phyloP scores from a whole-genome alignment of 2,888 invertebrate genomes.

The Didymodactylos carnosus region DNA sequence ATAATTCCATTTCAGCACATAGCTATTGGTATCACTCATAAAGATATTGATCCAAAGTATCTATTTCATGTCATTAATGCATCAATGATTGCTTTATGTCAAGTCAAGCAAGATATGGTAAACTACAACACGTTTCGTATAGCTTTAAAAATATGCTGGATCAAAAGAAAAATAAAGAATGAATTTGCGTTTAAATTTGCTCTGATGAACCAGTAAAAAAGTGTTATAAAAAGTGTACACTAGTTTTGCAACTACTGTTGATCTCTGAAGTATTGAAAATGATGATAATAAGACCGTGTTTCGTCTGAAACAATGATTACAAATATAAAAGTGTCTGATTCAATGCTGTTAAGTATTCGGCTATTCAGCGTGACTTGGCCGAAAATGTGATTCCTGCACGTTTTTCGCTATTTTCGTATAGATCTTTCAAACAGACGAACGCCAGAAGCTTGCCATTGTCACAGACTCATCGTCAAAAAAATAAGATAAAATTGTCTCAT shows the following conservation, averaged over 20 bases:
- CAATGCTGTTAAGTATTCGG: too few species aligned
- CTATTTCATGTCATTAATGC: not conserved
- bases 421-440: too few species aligned
- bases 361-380: too few species aligned
- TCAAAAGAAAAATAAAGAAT: not conserved
- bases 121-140: not conserved
- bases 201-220: not conserved
- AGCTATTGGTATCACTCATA: not conserved
- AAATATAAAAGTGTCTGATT: too few species aligned
- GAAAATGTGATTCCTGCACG: too few species aligned
- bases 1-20: not conserved
- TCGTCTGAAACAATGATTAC: too few species aligned
- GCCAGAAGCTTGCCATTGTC: too few species aligned
- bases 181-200: not conserved
- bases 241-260: too few species aligned
- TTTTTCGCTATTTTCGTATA: too few species aligned
- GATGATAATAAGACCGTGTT: not conserved
- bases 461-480: too few species aligned
- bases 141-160: not conserved
- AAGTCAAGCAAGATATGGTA: not conserved
- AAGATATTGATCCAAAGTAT: not conserved
- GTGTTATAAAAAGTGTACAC: too few species aligned
- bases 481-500: too few species aligned
- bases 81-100: not conserved
- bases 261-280: not conserved